Evolutionary conservation across 1,140 invertebrate genomes (phyloP).

Genomic region (Bicyclus anynana): DNA sequence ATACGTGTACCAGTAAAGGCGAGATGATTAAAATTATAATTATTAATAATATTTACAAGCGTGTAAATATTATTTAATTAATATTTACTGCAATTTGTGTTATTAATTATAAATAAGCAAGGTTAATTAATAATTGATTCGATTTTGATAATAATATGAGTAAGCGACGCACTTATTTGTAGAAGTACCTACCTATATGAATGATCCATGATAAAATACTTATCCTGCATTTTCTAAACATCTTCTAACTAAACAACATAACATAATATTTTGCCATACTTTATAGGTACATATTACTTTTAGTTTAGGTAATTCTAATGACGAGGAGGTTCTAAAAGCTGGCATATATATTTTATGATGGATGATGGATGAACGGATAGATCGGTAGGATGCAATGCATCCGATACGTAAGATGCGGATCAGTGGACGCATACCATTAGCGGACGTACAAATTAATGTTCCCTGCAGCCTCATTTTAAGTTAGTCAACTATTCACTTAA

Average conservation of each 20-base stretch:
- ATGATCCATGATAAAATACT: no score
- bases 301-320: neutral
- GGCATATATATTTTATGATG: no score
- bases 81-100: conserved; percentile 35
- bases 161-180: no score
- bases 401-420: no score
- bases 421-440: no score
- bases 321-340: no score
- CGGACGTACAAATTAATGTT: no score
- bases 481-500: no score
- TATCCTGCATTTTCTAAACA: no score
- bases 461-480: no score
- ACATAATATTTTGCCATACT: neutral
- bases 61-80: conserved; percentile 28
- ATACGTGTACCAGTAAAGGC: conserved; percentile 29
- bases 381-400: no score
- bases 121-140: conserved; percentile 15
- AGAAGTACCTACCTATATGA: neutral
- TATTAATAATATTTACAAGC: conserved; percentile 41
- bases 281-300: neutral
- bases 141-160: neutral
- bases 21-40: conserved; percentile 31
- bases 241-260: neutral
- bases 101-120: conserved; percentile 11
- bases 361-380: no score